A percentile compares a stretch with the other conserved stretches of the same genome.
These are phyloP conservation scores for Strix aluco DNA, from an alignment of 2,113 vertebrate species.

Conservation along the genomic window DNA sequence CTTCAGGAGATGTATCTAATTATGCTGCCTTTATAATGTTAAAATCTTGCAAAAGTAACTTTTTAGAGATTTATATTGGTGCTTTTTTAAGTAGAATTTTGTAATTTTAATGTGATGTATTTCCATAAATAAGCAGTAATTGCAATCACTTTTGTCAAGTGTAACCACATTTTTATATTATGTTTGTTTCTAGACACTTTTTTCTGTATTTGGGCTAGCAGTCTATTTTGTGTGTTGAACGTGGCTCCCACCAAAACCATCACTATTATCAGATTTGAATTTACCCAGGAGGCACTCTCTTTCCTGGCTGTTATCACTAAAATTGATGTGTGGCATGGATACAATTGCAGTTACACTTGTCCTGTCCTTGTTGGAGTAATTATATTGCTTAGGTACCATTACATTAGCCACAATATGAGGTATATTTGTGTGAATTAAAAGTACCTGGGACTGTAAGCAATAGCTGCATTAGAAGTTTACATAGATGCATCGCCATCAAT, in stretches of 20 bases:
- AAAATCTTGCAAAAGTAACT: background rate
- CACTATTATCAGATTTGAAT: background rate
- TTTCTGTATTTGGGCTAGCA: background rate
- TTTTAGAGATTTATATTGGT: background rate
- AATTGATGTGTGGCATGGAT: background rate
- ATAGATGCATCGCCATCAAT: background rate
- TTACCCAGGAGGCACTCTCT: background rate
- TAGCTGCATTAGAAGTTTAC: background rate
- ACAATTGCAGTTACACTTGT: background rate
- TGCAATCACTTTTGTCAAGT: background rate
- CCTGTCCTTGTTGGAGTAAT: background rate
- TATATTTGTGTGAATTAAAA: background rate
- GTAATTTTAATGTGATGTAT: background rate
- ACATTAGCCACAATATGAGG: background rate
- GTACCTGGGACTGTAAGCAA: background rate
- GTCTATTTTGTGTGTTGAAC: background rate
- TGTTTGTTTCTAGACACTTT: background rate
- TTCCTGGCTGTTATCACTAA: background rate
- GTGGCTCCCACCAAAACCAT: background rate
- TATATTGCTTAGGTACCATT: background rate
- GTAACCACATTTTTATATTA: background rate
- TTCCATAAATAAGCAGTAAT: background rate
- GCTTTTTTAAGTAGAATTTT: background rate
- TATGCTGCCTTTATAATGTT: background rate
- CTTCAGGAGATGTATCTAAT: background rate